Base-by-base conservation (phyloP, 2,797 vertebrate species). In the Cossypha caffra region DNA sequence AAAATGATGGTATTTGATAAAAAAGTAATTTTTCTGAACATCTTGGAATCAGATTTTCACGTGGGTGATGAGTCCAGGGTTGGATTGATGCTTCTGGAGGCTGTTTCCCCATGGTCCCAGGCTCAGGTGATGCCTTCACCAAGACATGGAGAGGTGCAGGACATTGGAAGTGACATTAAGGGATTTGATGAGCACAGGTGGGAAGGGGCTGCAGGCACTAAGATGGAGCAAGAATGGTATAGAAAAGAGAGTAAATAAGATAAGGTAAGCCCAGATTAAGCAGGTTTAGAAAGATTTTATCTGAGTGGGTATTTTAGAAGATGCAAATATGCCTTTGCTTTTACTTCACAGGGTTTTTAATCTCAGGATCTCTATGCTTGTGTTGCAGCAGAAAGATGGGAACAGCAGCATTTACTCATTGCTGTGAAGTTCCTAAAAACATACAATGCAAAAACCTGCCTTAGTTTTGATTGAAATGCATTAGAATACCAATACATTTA, bases 41-140 rank as follows among this genome's bases (percentile, higher is more conserved):
- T 12, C 48, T 11, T 73, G 31, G 8, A 75, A 17, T 50, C n/a
- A 43, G 5, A 11, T 82, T 87, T 66, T 55, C 28, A 5, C 0
- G 0, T 38, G 24, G 16, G 24, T 57, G n/a, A 40, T 42, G 61
- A 63, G 86, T 43, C 43, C 35, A 62, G 43, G n/a, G 4, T 0
- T 51, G 48, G 25, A 2, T 1, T 4, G 3, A 38, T 3, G 47
- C 24, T 26, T 72, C 64, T 1, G 0, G 23, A 51, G 19, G 16
- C 40, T 73, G 29, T 37, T 29, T 74, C n/a, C 40, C 16, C 2
- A 0, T 4, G 29, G 14, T 33, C 33, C 42, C 35, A 38, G 25
- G 26, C 24, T 20, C 47, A 25, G 16, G 7, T 61, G 42, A 24
- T 86, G 31, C 20, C 45, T 10, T 55, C 55, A 48, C 5, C 16